phyloP scores from a whole-genome alignment of 2,113 vertebrate genomes.

The Grammomys dolichurus region DNA sequence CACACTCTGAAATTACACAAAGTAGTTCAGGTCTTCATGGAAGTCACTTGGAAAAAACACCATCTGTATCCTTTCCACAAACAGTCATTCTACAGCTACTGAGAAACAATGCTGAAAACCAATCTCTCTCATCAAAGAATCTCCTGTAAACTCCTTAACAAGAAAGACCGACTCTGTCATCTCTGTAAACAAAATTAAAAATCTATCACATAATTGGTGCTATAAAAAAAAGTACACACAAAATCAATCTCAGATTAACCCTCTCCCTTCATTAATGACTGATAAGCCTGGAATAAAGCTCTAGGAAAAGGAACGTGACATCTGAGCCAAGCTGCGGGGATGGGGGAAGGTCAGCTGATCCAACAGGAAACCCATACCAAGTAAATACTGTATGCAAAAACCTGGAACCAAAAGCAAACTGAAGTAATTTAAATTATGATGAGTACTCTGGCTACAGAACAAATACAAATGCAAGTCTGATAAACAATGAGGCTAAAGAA shows the following conservation, averaged over 20 bases:
- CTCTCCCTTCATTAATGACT: background rate
- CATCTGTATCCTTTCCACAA: background rate
- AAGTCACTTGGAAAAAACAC: background rate
- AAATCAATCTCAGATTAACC: background rate
- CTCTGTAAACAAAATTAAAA: constrained; percentile 1
- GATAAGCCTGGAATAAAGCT: background rate
- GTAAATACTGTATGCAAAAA: background rate
- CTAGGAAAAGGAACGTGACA: background rate
- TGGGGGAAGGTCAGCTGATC: background rate
- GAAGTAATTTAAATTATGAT: background rate
- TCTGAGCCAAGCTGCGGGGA: background rate
- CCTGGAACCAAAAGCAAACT: background rate
- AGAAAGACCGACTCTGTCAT: background rate
- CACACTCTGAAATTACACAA: background rate
- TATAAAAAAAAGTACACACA: constrained; percentile 10
- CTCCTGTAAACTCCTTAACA: background rate
- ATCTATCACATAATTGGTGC: background rate
- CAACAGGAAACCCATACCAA: background rate
- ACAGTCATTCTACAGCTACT: background rate
- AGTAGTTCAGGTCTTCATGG: background rate
- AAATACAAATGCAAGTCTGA: background rate
- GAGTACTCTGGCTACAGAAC: background rate
- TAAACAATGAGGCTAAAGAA: background rate
- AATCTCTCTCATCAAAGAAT: background rate
- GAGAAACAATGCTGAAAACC: background rate